Percentiles rank a stretch among this genome's conserved stretches.
Evolutionary conservation across 2,113 vertebrate species (phyloP).

Genomic region (Cyprinodon brontotheroides): DNA sequence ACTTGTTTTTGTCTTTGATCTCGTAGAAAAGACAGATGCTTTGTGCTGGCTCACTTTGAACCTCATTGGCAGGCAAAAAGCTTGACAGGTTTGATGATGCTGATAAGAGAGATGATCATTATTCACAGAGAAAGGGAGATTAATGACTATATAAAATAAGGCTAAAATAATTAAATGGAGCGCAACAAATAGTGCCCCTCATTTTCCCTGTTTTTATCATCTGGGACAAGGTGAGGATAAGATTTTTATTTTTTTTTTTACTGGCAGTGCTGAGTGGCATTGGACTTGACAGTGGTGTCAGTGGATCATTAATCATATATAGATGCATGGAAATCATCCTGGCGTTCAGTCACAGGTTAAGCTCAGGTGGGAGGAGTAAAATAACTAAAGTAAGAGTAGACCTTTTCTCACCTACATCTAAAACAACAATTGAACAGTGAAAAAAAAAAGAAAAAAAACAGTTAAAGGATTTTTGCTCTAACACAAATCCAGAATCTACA

Average conservation of each 20-base stretch:
- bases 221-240: conserved; percentile 46
- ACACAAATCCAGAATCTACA: conserved; percentile 63
- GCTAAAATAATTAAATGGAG: conserved; percentile 36
- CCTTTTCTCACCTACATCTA: conserved; percentile 43
- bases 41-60: conserved; percentile 50
- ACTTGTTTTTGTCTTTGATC: conserved; percentile 69
- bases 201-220: conserved; percentile 44
- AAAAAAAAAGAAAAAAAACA: conserved; percentile 26
- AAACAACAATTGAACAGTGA: conserved; percentile 49
- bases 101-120: conserved; percentile 47
- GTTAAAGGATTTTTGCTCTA: conserved; percentile 7
- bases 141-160: conserved; percentile 52
- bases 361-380: conserved; percentile 71
- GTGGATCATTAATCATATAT: conserved; percentile 77
- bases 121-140: conserved; percentile 50
- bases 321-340: conserved; percentile 74
- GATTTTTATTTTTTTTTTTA: conserved; percentile 41
- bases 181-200: conserved; percentile 20
- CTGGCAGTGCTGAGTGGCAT: conserved; percentile 66
- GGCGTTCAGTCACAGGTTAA: conserved; percentile 63
- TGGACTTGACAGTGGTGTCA: conserved; percentile 69
- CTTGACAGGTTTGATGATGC: conserved; percentile 61
- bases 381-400: conserved; percentile 66
- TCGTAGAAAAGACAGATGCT: conserved; percentile 52
- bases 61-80: conserved; percentile 59